Conservation (phyloP, 1,140 invertebrate species). For the Caerostris extrusa region DNA sequence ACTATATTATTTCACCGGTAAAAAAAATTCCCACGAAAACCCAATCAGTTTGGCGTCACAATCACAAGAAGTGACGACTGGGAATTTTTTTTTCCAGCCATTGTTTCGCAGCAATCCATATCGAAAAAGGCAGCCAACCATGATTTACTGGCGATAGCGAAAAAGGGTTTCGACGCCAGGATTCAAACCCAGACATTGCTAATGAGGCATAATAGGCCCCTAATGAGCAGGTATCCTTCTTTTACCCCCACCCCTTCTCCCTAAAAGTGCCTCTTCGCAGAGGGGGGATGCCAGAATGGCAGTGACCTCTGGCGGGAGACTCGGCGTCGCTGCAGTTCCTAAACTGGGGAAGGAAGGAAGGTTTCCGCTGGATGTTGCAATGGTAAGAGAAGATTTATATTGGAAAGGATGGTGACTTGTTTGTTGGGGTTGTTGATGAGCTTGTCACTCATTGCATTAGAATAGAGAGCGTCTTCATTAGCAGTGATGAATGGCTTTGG, state of each 20-base stretch:
- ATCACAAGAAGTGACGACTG: not conserved
- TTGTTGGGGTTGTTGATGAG: not conserved
- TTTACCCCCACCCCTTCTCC: not conserved
- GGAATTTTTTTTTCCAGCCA: not conserved
- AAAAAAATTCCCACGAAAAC: not conserved
- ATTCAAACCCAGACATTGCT: slow-evolving; percentile 39
- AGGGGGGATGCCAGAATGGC: not conserved
- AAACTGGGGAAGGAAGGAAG: not conserved
- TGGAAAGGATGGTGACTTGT: not conserved
- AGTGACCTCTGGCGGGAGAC: slow-evolving; percentile 36
- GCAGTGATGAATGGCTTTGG: no score
- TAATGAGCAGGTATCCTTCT: slow-evolving; percentile 72
- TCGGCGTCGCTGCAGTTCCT: not conserved
- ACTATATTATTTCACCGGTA: no score
- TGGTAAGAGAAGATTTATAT: not conserved
- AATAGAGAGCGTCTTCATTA: no score
- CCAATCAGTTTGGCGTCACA: not conserved
- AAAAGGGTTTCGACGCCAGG: slow-evolving; percentile 44
- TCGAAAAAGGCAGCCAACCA: not conserved
- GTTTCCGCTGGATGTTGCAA: not conserved
- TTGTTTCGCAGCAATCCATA: slow-evolving; percentile 11
- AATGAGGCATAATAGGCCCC: slow-evolving; percentile 69
- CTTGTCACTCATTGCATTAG: no score
- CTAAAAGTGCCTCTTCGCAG: not conserved
- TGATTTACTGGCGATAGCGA: not conserved